Conservation (phyloP, 2,888 invertebrate genomes). For the Mellilla xanthometata region DNA sequence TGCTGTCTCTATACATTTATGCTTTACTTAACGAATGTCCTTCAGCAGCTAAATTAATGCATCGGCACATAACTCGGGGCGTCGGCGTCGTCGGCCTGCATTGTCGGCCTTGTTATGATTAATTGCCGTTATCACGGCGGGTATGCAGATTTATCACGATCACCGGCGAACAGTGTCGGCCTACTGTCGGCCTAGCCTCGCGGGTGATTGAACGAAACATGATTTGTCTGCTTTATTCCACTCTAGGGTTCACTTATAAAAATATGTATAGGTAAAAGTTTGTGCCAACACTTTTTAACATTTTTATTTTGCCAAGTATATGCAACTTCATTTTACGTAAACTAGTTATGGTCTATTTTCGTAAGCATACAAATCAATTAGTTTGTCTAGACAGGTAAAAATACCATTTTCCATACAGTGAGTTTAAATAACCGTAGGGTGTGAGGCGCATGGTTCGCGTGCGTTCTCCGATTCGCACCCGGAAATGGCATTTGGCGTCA, state of each 20-base stretch:
- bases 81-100: conserved; percentile 8
- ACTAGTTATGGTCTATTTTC: too few relatives aligned
- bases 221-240: too few relatives aligned
- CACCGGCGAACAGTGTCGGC: conserved; percentile 12
- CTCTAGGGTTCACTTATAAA: too few relatives aligned
- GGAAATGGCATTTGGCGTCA: conserved; percentile 62
- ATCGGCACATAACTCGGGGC: conserved; percentile 17
- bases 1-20: not conserved
- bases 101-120: conserved; percentile 25
- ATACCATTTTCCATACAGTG: conserved; percentile 47
- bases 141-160: conserved; percentile 29
- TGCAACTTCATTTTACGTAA: too few relatives aligned
- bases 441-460: conserved; percentile 51
- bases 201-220: too few relatives aligned
- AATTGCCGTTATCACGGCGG: conserved; percentile 23
- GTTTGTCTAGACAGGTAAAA: conserved; percentile 40
- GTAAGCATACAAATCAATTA: conserved; percentile 27
- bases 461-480: conserved; percentile 54
- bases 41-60: conserved; percentile 14
- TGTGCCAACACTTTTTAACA: too few relatives aligned
- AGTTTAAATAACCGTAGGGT: conserved; percentile 60
- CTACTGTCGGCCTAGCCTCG: not conserved
- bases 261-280: too few relatives aligned
- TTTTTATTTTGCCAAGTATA: too few relatives aligned
- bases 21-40: conserved; percentile 1